Evolutionary conservation across 2,113 vertebrate species (phyloP).

Genomic region (Pomatostomus ruficeps): DNA sequence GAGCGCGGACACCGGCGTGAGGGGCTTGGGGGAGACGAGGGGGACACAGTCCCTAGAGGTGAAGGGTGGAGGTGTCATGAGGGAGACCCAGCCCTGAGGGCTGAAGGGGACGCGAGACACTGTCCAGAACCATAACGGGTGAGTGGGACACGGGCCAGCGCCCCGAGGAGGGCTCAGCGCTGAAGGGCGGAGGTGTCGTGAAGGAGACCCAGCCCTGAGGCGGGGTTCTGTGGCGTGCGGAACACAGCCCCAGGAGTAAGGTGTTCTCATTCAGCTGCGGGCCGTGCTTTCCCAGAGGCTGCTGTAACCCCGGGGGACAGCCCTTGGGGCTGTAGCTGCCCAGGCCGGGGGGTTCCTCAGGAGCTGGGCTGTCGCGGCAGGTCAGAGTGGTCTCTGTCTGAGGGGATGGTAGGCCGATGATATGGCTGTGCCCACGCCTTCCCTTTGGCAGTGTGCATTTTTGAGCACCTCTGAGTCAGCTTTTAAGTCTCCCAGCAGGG

Average conservation of each 20-base stretch:
- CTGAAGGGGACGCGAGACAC: background rate
- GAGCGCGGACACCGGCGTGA: background rate
- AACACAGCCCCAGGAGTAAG: fast-evolving
- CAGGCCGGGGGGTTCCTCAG: fast-evolving
- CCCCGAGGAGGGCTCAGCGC: background rate
- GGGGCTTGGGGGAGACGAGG: background rate
- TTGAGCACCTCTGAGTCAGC: background rate
- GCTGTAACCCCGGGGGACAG: fast-evolving
- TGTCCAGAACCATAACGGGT: fast-evolving
- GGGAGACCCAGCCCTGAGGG: too few species aligned
- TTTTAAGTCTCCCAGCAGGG: fast-evolving
- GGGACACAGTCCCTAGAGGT: too few species aligned
- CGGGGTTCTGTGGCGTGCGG: fast-evolving
- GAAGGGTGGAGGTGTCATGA: too few species aligned
- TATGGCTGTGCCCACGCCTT: fast-evolving
- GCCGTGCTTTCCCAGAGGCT: fast-evolving
- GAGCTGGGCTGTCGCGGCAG: background rate
- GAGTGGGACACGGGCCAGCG: fast-evolving
- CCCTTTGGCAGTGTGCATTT: background rate
- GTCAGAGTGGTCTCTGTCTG: background rate
- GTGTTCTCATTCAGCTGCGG: fast-evolving
- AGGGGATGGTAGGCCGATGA: fast-evolving
- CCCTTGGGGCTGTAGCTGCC: too few species aligned
- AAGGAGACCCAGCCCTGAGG: too few species aligned
- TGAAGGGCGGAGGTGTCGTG: too few species aligned